A percentile compares a stretch with the other conserved stretches of the same genome.
phyloP scores from a whole-genome alignment of 2,113 vertebrate species.

The Urocitellus parryii region DNA sequence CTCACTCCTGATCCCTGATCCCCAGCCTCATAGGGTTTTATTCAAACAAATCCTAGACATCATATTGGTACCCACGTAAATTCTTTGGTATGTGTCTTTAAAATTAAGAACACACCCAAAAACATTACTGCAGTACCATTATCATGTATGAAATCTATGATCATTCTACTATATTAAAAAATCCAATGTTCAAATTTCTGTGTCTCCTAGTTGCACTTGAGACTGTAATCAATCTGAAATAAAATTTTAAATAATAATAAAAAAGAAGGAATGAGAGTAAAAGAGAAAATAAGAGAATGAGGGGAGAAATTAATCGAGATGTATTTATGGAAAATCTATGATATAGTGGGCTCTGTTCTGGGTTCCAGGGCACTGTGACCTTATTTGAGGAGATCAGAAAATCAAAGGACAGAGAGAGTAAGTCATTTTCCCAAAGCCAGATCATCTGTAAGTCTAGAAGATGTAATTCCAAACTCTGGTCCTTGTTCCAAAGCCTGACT shows the following conservation, averaged over 20 bases:
- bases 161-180: not conserved
- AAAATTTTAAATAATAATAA: not conserved
- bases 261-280: not conserved
- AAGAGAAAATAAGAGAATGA: constrained; percentile 2
- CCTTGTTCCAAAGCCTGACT: not conserved
- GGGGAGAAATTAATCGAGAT: not conserved
- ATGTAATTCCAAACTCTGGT: not conserved
- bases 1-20: not conserved
- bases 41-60: not conserved
- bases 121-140: not conserved
- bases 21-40: not conserved
- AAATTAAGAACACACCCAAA: not conserved
- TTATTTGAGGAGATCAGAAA: constrained; percentile 1
- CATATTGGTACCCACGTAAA: not conserved
- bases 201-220: not conserved
- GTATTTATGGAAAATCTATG: not conserved
- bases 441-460: not conserved
- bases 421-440: not conserved
- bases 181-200: not conserved
- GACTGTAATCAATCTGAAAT: not conserved
- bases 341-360: not conserved
- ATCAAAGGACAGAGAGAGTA: not conserved
- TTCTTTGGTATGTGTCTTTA: not conserved
- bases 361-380: not conserved
- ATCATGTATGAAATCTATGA: not conserved